These are phyloP conservation scores for Idaea biselata DNA, from an alignment of 2,888 invertebrate genomes.

Conservation along the genomic window DNA sequence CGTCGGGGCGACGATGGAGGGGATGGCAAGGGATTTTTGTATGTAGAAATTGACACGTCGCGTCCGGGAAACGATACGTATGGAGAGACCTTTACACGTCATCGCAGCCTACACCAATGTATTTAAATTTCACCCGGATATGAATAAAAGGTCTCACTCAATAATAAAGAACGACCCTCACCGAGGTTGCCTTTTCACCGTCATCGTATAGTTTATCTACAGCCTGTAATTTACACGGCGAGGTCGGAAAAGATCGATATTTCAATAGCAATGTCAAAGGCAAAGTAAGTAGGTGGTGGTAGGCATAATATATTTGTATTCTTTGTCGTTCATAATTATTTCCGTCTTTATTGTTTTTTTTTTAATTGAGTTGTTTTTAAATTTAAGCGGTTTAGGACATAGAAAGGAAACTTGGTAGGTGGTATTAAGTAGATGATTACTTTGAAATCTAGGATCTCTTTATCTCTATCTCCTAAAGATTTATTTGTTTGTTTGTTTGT, in stretches of 20 bases:
- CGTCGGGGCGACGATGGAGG: too few relatives aligned
- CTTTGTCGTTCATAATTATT: not conserved
- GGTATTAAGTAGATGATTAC: too few relatives aligned
- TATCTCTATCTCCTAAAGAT: too few relatives aligned
- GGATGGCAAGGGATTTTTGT: too few relatives aligned
- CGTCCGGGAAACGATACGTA: too few relatives aligned
- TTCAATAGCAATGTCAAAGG: not conserved
- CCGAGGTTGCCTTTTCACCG: not conserved
- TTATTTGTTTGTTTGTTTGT: too few relatives aligned
- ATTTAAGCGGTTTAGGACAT: too few relatives aligned
- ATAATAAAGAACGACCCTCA: constrained; percentile 5
- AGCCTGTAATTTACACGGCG: constrained; percentile 7
- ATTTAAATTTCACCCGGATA: constrained; percentile 8
- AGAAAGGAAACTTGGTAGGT: too few relatives aligned
- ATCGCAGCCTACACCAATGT: constrained; percentile 11
- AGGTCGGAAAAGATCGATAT: not conserved
- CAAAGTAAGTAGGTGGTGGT: not conserved
- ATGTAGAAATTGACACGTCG: too few relatives aligned
- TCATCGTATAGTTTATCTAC: not conserved
- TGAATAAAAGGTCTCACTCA: constrained; percentile 2
- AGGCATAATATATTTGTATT: constrained; percentile 6
- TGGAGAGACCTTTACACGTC: too few relatives aligned
- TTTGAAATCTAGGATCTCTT: too few relatives aligned
- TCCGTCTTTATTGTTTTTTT: constrained; percentile 5
- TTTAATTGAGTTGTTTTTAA: constrained; percentile 8